Evolutionary conservation across 2,888 invertebrate species (phyloP).

Genomic region (Drosophila macrospina): DNA sequence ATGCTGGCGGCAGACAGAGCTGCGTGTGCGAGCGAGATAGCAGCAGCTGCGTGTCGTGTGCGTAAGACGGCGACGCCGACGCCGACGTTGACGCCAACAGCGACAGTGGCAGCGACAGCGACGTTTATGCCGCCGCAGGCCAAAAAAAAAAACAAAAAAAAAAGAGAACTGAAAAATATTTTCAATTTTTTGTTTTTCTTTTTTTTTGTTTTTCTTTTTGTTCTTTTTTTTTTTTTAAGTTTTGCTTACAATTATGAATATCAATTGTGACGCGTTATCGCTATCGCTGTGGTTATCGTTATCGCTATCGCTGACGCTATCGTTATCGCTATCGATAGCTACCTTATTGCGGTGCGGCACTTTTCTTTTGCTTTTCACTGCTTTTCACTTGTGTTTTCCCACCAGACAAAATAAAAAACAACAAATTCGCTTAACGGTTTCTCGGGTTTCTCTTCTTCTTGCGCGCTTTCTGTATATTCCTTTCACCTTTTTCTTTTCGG

Average conservation of each 20-base stretch:
- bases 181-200: constrained; percentile 5
- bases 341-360: not conserved
- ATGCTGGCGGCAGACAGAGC: constrained; percentile 19
- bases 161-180: constrained; percentile 44
- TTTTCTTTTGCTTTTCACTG: constrained; percentile 13
- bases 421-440: constrained; percentile 1
- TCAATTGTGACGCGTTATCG: constrained; percentile 14
- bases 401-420: constrained; percentile 32
- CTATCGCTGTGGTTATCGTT: constrained; percentile 22
- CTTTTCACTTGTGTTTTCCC: constrained; percentile 21
- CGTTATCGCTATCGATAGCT: not conserved
- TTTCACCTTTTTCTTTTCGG: not conserved
- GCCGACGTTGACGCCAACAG: constrained; percentile 2
- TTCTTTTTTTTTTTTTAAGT: not conserved
- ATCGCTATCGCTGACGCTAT: not conserved
- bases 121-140: constrained; percentile 9
- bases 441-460: not conserved
- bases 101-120: constrained; percentile 25
- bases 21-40: constrained; percentile 55
- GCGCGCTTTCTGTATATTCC: not conserved
- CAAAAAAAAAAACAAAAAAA: constrained; percentile 40
- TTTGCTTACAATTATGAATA: constrained; percentile 47
- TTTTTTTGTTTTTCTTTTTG: not conserved
- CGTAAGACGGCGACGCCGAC: constrained; percentile 48
- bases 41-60: constrained; percentile 51